phyloP scores from a whole-genome alignment of 2,113 vertebrate species.

The Caretta caretta region DNA sequence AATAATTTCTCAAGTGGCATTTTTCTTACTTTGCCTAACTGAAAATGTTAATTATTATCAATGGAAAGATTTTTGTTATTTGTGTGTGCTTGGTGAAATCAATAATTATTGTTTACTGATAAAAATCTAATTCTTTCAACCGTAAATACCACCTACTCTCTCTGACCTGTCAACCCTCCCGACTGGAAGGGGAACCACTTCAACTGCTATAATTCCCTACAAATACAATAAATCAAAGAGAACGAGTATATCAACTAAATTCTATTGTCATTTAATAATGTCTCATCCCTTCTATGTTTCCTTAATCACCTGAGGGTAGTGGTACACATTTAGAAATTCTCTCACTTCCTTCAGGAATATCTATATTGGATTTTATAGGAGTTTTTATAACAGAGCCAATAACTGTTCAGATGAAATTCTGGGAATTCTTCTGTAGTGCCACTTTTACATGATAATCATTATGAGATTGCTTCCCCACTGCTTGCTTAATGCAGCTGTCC shows the following conservation, averaged over 20 bases:
- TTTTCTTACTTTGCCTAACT: neutral
- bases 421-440: slow-evolving; percentile 77
- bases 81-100: neutral
- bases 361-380: slow-evolving; percentile 78
- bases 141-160: neutral
- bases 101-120: neutral
- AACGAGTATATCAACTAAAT: neutral
- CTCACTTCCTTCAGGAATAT: slow-evolving; percentile 80
- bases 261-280: slow-evolving; percentile 11
- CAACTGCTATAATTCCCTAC: neutral
- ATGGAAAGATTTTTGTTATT: neutral
- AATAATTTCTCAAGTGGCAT: neutral
- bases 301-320: slow-evolving; percentile 77
- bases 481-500: slow-evolving; percentile 80
- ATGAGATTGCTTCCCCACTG: slow-evolving; percentile 81
- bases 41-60: neutral
- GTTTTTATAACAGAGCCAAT: slow-evolving; percentile 83
- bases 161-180: neutral
- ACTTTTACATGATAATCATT: slow-evolving; percentile 77
- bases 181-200: slow-evolving; percentile 22
- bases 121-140: neutral
- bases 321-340: slow-evolving; percentile 78
- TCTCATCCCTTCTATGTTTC: slow-evolving; percentile 65
- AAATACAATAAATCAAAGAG: neutral
- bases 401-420: slow-evolving; percentile 81